These are phyloP conservation scores for Scytalopus superciliaris DNA, from an alignment of 2,113 vertebrate genomes.

Conservation along the genomic window DNA sequence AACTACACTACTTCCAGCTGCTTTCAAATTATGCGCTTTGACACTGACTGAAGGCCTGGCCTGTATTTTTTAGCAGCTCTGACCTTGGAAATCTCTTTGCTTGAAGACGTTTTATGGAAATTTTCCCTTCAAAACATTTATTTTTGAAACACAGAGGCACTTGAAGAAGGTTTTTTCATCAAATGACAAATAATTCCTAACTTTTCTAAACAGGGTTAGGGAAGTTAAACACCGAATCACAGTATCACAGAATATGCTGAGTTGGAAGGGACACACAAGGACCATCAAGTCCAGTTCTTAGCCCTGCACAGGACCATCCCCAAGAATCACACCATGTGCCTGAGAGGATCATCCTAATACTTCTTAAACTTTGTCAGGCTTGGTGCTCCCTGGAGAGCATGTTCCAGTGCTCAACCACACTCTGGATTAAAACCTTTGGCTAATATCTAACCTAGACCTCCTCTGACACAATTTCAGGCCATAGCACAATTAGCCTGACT, in stretches of 20 bases:
- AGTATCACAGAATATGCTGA: not conserved
- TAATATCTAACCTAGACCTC: not conserved
- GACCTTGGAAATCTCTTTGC: conserved; percentile 4
- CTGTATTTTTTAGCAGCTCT: not conserved
- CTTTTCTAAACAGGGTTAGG: not conserved
- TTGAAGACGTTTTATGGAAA: not conserved
- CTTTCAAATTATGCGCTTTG: not conserved
- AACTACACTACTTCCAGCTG: not conserved
- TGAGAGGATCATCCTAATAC: accelerated
- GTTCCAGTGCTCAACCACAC: not conserved
- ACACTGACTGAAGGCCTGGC: not conserved
- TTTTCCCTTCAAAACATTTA: not conserved
- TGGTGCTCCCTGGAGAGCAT: too few species aligned
- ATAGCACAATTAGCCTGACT: not conserved
- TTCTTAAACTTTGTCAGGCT: not conserved
- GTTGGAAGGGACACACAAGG: not conserved
- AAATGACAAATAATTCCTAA: not conserved
- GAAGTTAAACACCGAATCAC: not conserved
- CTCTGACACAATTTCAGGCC: not conserved
- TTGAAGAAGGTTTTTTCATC: not conserved
- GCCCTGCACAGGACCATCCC: too few species aligned
- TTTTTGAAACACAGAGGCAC: not conserved
- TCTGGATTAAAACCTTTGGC: not conserved
- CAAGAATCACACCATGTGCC: not conserved
- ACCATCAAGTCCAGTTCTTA: not conserved